phyloP scores from a whole-genome alignment of 2,113 vertebrate species.

The Centropristis striata region DNA sequence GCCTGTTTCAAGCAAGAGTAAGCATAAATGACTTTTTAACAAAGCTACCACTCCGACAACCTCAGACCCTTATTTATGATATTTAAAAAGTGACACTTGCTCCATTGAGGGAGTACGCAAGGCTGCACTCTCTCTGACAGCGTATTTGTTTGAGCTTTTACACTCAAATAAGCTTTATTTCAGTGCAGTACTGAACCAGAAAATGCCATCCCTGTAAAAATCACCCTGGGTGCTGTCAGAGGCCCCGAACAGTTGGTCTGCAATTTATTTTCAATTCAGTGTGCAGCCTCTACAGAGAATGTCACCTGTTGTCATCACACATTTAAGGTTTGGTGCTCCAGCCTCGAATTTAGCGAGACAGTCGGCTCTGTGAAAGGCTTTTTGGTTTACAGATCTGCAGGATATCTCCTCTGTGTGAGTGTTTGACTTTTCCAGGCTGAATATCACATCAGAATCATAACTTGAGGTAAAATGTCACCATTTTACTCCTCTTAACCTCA shows the following conservation, averaged over 20 bases:
- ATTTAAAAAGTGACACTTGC: conserved; percentile 39
- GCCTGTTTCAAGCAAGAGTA: conserved; percentile 11
- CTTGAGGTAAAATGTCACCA: background rate
- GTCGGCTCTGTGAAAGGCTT: background rate
- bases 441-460: conserved; percentile 14
- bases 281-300: conserved; percentile 49
- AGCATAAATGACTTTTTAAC: conserved; percentile 26
- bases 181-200: conserved; percentile 50
- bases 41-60: conserved; percentile 11
- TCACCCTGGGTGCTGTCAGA: conserved; percentile 38
- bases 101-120: conserved; percentile 1
- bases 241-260: conserved; percentile 45
- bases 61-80: conserved; percentile 16
- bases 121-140: conserved; percentile 13
- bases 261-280: conserved; percentile 53
- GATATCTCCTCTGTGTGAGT: background rate
- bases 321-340: conserved; percentile 27
- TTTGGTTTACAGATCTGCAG: background rate
- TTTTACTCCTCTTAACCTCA: background rate
- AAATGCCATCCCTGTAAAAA: conserved; percentile 48
- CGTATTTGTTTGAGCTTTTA: conserved; percentile 47
- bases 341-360: conserved; percentile 4
- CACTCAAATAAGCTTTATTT: conserved; percentile 52
- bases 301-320: conserved; percentile 57
- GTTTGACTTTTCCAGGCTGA: conserved; percentile 8